Evolutionary conservation across 2,113 vertebrate genomes (phyloP).

Genomic region (Eulemur macaco): DNA sequence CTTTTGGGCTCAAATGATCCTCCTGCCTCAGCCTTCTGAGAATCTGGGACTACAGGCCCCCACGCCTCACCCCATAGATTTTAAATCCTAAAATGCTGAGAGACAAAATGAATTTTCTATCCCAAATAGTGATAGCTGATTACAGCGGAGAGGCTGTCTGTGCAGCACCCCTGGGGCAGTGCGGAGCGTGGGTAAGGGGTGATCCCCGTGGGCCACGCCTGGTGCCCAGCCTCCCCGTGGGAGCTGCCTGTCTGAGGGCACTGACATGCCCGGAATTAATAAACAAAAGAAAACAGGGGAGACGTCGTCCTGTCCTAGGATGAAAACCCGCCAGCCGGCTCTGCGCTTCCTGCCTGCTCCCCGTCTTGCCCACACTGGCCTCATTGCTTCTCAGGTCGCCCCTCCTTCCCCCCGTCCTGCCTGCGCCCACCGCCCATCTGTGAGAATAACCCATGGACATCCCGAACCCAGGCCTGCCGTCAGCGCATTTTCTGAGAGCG

Average conservation of each 20-base stretch:
- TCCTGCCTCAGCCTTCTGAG: too few species aligned
- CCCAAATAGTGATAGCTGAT: background rate
- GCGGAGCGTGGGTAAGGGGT: background rate
- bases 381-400: rapidly evolving
- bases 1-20: too few species aligned
- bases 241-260: rapidly evolving
- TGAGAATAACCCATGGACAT: rapidly evolving
- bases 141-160: background rate
- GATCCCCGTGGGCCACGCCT: background rate
- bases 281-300: background rate
- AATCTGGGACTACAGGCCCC: too few species aligned
- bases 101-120: background rate
- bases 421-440: background rate
- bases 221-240: background rate
- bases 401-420: rapidly evolving
- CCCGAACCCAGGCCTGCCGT: too few species aligned
- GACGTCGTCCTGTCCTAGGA: background rate
- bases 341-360: rapidly evolving
- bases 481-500: rapidly evolving
- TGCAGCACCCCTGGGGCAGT: background rate
- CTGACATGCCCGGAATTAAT: background rate
- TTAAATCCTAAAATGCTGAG: background rate
- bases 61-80: background rate
- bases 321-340: background rate
- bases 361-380: too few species aligned